Evolutionary conservation across 1,140 invertebrate genomes (phyloP).

Genomic region (Zophobas atratus): DNA sequence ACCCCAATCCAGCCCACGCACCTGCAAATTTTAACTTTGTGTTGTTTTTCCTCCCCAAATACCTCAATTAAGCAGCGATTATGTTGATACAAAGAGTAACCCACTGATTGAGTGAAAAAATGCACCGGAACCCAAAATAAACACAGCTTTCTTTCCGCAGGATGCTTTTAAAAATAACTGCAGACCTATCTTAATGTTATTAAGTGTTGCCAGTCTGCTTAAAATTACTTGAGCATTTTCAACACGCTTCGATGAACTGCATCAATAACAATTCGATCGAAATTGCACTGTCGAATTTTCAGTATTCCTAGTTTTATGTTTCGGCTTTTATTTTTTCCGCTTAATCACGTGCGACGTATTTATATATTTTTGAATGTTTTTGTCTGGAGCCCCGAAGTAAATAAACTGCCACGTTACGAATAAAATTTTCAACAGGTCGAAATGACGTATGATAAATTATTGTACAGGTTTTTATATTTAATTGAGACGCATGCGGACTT

Average conservation of each 20-base stretch:
- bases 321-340: neutral
- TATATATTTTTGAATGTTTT: slow-evolving; percentile 1
- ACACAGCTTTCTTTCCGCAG: slow-evolving; percentile 8
- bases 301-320: neutral
- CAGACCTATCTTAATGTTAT: slow-evolving; percentile 18
- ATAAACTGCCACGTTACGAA: slow-evolving; percentile 3
- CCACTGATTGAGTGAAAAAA: slow-evolving; percentile 4
- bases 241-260: neutral
- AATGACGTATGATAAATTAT: slow-evolving; percentile 8
- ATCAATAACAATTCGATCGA: neutral
- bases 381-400: slow-evolving; percentile 14
- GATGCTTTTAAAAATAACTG: slow-evolving; percentile 8
- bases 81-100: neutral
- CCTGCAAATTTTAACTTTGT: too few species aligned
- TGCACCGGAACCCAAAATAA: slow-evolving; percentile 24
- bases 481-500: slow-evolving; percentile 4
- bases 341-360: neutral
- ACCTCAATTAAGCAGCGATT: neutral
- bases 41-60: too few species aligned
- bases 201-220: neutral
- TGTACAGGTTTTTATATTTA: slow-evolving; percentile 3
- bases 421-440: slow-evolving; percentile 29
- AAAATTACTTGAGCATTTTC: neutral
- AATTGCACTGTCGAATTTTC: neutral
- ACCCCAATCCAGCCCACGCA: too few species aligned